Evolutionary conservation across 1,140 invertebrate species (phyloP), one percentile per base, ranked within the genome.

Genomic region (Neodiprion virginianus): DNA sequence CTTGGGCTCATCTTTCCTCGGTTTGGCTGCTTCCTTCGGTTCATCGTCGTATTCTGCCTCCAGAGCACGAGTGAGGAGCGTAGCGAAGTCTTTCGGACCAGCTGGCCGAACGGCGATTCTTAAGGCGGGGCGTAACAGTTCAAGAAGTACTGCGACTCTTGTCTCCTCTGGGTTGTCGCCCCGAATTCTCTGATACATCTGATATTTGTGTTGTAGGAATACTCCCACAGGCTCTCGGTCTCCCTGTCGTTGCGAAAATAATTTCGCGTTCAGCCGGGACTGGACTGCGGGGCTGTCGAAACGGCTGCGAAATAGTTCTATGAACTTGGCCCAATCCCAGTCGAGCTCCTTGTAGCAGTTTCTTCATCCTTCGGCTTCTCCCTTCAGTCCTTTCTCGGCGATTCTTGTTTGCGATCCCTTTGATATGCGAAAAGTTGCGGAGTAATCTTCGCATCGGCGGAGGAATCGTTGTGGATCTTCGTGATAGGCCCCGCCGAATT

Each of bases 331-430:
- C 74, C 76, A 80, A 3, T 48, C 66, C 1, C 79, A 70, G 12
- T 76, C 74, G 49, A 79, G 73, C 4, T 67, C 49, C 8, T 17
- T 10, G 61, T 79, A 80, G 8, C 47, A 72, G 23, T 71, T 73
- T 75, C 76, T 79, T 76, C 78, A 80, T 66, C 75, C 74, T 23
- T 74, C 69, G 7, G 78, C 75, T 0, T 80, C 78, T 0, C 75
- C 76, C 21, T 69, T 73, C 1, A 79, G 67, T 10, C 76, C 74
- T 53, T 14, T 47, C 53, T 12, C 48, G 50, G 40, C n/a, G 73
- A 40, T 48, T 68, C 72, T 50, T 66, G 74, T 12, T 72, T 53
- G 11, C 71, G 72, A 71, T 72, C 40, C 8, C 50, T 61, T 9
- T 14, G 14, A 53, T 9, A 53, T 14, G 50, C 10, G 50, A 53